These are phyloP conservation scores for Aplysina aerophoba DNA, from an alignment of 37 sponge, comb jelly and placozoan genomes.

Conservation along the genomic window DNA sequence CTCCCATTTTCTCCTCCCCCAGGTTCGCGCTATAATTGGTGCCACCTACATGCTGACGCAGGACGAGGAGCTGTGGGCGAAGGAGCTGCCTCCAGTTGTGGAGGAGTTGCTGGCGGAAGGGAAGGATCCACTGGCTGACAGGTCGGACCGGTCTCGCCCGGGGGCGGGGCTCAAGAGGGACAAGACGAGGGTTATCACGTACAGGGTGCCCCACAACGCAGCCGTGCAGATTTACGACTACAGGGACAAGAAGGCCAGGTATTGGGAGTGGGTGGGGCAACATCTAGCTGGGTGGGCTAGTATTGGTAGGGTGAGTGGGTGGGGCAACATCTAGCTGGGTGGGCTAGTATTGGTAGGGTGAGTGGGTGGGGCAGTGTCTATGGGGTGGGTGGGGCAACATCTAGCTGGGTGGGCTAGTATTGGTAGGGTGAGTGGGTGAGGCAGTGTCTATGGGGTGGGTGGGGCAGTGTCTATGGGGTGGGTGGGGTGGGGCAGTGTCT, in stretches of 20 bases:
- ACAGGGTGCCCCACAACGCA: constrained; percentile 98
- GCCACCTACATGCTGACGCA: constrained; percentile 98
- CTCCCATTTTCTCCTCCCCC: no score
- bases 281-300: neutral
- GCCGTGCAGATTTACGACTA: constrained; percentile 99
- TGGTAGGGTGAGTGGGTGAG: no score
- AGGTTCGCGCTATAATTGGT: constrained; percentile 95
- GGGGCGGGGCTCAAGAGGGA: constrained; percentile 69
- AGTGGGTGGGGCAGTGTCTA: no score
- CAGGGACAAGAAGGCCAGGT: constrained; percentile 94
- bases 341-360: neutral
- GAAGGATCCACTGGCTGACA: constrained; percentile 95
- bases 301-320: neutral
- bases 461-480: neutral
- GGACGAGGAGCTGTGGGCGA: constrained; percentile 98
- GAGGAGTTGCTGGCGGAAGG: constrained; percentile 91
- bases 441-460: no score
- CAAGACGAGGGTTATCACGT: constrained; percentile 96
- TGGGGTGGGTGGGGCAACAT: no score
- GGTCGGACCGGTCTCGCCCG: constrained; percentile 70
- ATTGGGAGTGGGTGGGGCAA: constrained; percentile 1
- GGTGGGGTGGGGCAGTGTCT: no score
- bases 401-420: no score
- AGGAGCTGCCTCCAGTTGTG: constrained; percentile 95
- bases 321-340: no score